phyloP scores from a whole-genome alignment of 1,140 invertebrate species.

The Drosophila kanapiae region DNA sequence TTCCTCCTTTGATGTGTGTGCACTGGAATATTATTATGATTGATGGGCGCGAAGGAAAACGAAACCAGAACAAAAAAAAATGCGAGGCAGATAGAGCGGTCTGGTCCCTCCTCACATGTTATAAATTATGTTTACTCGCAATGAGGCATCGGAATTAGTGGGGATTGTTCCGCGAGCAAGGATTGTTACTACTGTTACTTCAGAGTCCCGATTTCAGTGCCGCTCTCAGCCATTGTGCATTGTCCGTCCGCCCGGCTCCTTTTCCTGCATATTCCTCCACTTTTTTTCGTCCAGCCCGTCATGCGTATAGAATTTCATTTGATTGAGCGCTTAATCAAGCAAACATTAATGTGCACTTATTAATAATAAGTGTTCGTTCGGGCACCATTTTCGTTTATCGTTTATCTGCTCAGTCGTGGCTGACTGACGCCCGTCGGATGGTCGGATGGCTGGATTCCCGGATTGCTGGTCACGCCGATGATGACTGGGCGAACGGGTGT shows the following conservation, averaged over 20 bases:
- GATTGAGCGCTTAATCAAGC: slow-evolving; percentile 83
- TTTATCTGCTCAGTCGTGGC: slow-evolving; percentile 80
- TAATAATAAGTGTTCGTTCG: slow-evolving; percentile 74
- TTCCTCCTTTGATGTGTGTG: slow-evolving; percentile 58
- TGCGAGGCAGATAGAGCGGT: slow-evolving; percentile 13
- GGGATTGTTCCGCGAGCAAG: slow-evolving; percentile 20
- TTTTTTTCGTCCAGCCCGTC: slow-evolving; percentile 50
- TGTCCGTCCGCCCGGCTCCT: slow-evolving; percentile 5
- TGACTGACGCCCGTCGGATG: slow-evolving; percentile 59
- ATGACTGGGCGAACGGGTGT: slow-evolving; percentile 29
- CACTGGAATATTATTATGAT: slow-evolving; percentile 68
- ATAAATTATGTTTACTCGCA: slow-evolving; percentile 78
- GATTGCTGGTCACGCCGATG: slow-evolving; percentile 44
- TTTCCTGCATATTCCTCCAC: slow-evolving; percentile 24
- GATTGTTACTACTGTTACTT: slow-evolving; percentile 11
- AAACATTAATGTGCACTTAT: slow-evolving; percentile 83
- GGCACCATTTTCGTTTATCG: slow-evolving; percentile 61
- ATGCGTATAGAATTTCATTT: slow-evolving; percentile 83
- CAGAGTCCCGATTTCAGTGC: too few relatives aligned
- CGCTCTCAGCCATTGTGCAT: slow-evolving; percentile 26
- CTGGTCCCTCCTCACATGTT: slow-evolving; percentile 43
- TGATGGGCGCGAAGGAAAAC: slow-evolving; percentile 60
- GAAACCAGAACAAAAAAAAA: slow-evolving; percentile 29
- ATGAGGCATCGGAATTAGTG: slow-evolving; percentile 59
- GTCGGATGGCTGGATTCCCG: not conserved